A percentile compares a stretch with the other conserved stretches of the same genome.
Evolutionary conservation across 2,888 invertebrate species (phyloP).

Genomic region (Heliconius hortense): DNA sequence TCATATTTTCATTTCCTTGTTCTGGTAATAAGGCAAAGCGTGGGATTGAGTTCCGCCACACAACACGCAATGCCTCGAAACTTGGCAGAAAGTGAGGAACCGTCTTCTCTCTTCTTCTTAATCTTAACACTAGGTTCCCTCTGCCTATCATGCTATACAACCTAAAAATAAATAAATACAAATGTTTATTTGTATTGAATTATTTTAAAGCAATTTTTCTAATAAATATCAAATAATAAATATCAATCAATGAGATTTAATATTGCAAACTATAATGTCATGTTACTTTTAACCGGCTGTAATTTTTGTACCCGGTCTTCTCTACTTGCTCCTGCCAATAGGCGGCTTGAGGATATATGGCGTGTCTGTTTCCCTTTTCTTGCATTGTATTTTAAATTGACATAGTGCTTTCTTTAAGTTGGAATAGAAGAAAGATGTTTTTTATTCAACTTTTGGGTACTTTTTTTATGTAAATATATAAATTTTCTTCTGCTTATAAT

Average conservation of each 20-base stretch:
- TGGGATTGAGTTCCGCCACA: too few species aligned
- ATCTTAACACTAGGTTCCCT: too few species aligned
- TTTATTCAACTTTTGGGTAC: neutral
- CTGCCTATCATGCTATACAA: too few species aligned
- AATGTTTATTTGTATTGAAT: too few species aligned
- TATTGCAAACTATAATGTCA: neutral
- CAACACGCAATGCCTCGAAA: too few species aligned
- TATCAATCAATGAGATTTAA: neutral
- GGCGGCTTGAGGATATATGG: conserved; percentile 45
- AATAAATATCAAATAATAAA: too few species aligned
- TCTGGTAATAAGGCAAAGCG: too few species aligned
- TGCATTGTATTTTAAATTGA: conserved; percentile 39
- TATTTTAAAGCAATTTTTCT: neutral
- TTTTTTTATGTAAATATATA: neutral
- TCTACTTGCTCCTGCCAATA: conserved; percentile 45
- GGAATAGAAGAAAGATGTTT: neutral
- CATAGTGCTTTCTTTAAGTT: conserved; percentile 33
- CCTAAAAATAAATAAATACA: too few species aligned
- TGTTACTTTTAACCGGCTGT: neutral
- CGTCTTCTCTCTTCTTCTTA: too few species aligned
- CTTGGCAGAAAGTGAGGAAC: too few species aligned
- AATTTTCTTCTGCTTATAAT: too few species aligned
- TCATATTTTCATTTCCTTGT: too few species aligned
- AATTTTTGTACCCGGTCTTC: neutral
- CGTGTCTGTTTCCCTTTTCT: conserved; percentile 43